Percentiles rank a stretch among this genome's conserved stretches.
Conservation (phyloP, 2,797 vertebrate species). For the Tinamus major region DNA sequence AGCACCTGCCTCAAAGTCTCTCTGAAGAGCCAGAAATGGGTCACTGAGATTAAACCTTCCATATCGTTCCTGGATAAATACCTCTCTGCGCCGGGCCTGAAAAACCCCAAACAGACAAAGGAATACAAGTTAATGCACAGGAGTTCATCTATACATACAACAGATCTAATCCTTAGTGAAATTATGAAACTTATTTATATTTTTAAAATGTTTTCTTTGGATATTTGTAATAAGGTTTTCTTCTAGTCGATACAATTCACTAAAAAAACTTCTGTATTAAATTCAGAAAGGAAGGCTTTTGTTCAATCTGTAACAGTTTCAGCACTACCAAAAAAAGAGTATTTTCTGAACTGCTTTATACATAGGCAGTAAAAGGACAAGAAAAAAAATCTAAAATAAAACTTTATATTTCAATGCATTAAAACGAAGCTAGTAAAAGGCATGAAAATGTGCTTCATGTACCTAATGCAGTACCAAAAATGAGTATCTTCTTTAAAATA, state of each 20-base stretch:
- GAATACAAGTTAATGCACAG: slow-evolving; percentile 9
- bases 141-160: not conserved
- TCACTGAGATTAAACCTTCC: slow-evolving; percentile 95
- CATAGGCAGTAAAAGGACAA: not conserved
- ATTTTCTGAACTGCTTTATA: not conserved
- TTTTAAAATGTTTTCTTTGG: not conserved
- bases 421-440: not conserved
- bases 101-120: slow-evolving; percentile 28
- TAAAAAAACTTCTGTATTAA: not conserved
- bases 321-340: not conserved
- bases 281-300: not conserved
- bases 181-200: not conserved
- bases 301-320: not conserved
- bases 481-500: not conserved
- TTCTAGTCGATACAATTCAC: not conserved
- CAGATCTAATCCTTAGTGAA: not conserved
- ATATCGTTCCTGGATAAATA: slow-evolving; percentile 96
- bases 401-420: not conserved
- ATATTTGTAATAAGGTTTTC: not conserved
- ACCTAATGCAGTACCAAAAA: not conserved
- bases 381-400: not conserved
- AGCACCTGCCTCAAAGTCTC: slow-evolving; percentile 90
- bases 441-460: not conserved
- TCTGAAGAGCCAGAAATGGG: slow-evolving; percentile 96
- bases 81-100: slow-evolving; percentile 94